These are phyloP conservation scores for Heliangelus exortis DNA, from an alignment of 2,797 vertebrate genomes.

Conservation along the genomic window DNA sequence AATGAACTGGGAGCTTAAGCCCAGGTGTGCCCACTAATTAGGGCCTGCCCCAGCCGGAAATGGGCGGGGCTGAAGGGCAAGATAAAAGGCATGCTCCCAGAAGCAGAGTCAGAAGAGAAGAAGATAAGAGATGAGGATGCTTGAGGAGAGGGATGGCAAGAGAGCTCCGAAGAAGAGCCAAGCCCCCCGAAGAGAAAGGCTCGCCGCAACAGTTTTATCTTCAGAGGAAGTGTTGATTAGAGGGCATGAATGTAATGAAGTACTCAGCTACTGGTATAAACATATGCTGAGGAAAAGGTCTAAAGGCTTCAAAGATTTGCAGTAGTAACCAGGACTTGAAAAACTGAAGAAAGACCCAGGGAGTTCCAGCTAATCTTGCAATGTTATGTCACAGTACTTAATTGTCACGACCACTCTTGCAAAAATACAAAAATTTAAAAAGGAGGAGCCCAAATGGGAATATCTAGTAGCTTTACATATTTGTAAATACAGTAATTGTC, in stretches of 20 bases:
- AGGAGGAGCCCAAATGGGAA: background rate
- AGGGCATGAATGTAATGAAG: constrained; percentile 8
- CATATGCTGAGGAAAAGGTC: constrained; percentile 27
- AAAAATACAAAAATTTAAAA: background rate
- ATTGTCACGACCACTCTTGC: background rate
- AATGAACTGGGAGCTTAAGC: too few species aligned
- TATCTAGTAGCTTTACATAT: background rate
- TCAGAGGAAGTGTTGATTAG: constrained; percentile 28
- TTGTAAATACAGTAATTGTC: background rate
- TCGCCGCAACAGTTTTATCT: too few species aligned
- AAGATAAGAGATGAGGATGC: too few species aligned
- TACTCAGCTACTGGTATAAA: constrained; percentile 8
- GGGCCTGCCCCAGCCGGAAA: too few species aligned
- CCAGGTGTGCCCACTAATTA: too few species aligned
- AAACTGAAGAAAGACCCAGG: background rate
- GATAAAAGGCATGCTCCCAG: too few species aligned
- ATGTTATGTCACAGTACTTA: background rate
- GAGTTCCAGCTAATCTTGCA: background rate
- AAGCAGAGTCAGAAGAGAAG: too few species aligned
- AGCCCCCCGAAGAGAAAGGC: too few species aligned
- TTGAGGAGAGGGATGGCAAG: too few species aligned
- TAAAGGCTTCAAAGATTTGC: constrained; percentile 10
- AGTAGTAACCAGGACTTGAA: background rate
- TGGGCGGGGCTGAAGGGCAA: too few species aligned
- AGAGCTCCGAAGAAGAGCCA: too few species aligned